These are phyloP conservation scores for Heliconius aoede DNA, from an alignment of 2,888 invertebrate genomes.

Conservation along the genomic window DNA sequence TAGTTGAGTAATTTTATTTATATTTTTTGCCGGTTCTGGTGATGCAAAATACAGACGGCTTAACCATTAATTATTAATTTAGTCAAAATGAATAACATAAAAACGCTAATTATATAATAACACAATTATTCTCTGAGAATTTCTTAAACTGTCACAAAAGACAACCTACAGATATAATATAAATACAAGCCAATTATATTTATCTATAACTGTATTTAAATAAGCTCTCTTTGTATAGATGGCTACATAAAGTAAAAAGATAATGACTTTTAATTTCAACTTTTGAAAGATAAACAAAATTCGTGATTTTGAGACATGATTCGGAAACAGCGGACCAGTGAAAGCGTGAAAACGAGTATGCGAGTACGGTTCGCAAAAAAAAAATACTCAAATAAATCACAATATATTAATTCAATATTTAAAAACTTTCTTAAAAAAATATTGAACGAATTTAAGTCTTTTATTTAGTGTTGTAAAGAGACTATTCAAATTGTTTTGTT, in stretches of 20 bases:
- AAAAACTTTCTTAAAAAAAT: constrained; percentile 33
- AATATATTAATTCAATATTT: constrained; percentile 55
- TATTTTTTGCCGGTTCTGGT: no score
- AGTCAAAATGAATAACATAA: no score
- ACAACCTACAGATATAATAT: not conserved
- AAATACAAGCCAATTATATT: constrained; percentile 1
- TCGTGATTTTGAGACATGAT: constrained; percentile 33
- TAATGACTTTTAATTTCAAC: constrained; percentile 14
- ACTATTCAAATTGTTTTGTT: not conserved
- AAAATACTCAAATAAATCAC: constrained; percentile 58
- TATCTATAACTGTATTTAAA: constrained; percentile 6
- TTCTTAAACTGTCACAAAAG: not conserved
- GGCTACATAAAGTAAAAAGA: not conserved
- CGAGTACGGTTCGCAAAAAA: constrained; percentile 50
- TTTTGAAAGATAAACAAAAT: constrained; percentile 32
- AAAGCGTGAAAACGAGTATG: constrained; percentile 69
- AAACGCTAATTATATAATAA: not conserved
- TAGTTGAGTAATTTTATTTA: no score
- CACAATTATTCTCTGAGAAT: not conserved
- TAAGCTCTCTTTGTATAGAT: not conserved
- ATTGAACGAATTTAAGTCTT: not conserved
- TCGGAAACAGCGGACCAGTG: constrained; percentile 52
- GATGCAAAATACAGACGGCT: no score
- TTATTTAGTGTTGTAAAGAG: constrained; percentile 3
- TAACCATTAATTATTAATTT: no score